Evolutionary conservation across 2,888 invertebrate genomes (phyloP), one percentile per base, ranked within the genome.

Genomic region (Ophion obscuratus): DNA sequence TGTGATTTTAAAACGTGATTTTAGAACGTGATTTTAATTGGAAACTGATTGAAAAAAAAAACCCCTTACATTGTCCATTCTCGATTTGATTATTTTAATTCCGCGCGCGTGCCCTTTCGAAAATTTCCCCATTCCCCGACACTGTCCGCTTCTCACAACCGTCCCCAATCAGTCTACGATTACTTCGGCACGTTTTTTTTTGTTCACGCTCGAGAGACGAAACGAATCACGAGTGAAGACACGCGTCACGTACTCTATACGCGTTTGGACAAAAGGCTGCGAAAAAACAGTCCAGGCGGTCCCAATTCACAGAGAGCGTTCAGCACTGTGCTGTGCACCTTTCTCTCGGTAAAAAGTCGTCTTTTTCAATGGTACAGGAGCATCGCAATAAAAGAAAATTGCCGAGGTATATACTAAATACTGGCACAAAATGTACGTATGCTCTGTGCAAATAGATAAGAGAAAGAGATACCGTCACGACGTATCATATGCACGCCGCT

Each of bases 301-400:
- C 76, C 85, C 59, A 73, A 85, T 85, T 85, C 85, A 76, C 85
- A 82, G 80, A 27, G 81, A 78, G 70, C 59, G 74, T 73, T 75
- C 75, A 24, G n/a, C 71, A 44, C 44, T 73, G 10, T n/a, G 7
- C n/a, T 53, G 36, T 61, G 27, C 53, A 82, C 79, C 85, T 85
- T 85, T 85, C 85, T 85, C 82, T 79, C 79, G 44, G 40, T 20
- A 53, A 27, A 53, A 57, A 81, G 31, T 14, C 27, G 61, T 57
- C 73, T 85, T 76, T 76, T 74, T 44, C 68, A 66, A 53, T 36
- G 10, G 47, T n/a, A 36, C 17, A 70, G 67, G 61, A 75, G 36
- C 74, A 66, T 79, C 66, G 44, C 61, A 76, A 79, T 85, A 76
- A 75, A 70, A 61, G 64, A 53, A 62, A 82, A 76, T 71, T 24